A percentile compares a stretch with the other conserved stretches of the same genome.
Conservation (phyloP, 1,140 invertebrate genomes). For the Geopemphigus sp. region DNA sequence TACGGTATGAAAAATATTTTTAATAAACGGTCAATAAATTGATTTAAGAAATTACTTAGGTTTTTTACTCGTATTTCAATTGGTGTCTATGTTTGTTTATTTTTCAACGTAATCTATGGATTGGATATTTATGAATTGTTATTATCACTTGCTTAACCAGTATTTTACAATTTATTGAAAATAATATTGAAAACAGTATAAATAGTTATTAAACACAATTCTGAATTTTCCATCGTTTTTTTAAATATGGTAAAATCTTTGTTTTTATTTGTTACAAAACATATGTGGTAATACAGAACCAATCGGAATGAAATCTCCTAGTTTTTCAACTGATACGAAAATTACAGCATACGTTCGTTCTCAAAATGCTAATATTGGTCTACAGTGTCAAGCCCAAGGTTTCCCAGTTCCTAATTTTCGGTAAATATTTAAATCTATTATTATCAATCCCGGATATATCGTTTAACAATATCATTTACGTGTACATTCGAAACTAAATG, state of each 20-base stretch:
- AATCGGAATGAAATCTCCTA: constrained; percentile 66
- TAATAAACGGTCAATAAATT: background rate
- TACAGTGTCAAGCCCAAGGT: constrained; percentile 69
- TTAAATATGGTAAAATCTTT: background rate
- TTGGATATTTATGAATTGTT: background rate
- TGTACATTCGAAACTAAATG: no score
- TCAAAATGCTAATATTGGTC: constrained; percentile 59
- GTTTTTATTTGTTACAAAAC: constrained; percentile 8
- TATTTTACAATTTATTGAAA: background rate
- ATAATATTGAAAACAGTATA: no score
- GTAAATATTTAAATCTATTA: constrained; percentile 41
- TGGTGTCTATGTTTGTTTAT: background rate
- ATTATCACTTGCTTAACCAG: background rate
- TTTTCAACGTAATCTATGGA: no score
- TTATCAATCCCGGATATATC: background rate
- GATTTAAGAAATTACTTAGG: no score
- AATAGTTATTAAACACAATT: background rate
- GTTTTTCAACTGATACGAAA: constrained; percentile 60
- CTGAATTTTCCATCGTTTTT: background rate
- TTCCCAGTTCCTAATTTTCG: constrained; percentile 67
- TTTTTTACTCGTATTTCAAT: no score
- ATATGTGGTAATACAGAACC: constrained; percentile 59
- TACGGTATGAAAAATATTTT: constrained; percentile 59
- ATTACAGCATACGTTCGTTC: constrained; percentile 60
- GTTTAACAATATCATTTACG: background rate